Conservation (phyloP, 1,140 invertebrate genomes). For the Solenopsis invicta region DNA sequence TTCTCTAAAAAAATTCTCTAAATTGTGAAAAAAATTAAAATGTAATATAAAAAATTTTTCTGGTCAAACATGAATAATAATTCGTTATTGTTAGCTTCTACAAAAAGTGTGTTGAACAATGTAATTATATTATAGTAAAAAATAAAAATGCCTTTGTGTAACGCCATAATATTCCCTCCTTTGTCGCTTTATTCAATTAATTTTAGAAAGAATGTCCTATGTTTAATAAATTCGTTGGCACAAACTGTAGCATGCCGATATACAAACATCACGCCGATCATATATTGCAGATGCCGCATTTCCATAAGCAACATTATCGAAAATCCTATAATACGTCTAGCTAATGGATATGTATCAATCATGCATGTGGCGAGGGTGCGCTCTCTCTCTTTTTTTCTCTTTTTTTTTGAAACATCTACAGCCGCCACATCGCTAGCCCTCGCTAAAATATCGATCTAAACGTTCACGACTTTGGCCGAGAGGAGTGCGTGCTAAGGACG, state of each 20-base stretch:
- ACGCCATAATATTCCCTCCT: neutral
- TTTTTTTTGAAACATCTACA: conserved; percentile 13
- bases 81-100: neutral
- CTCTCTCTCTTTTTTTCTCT: neutral
- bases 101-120: neutral
- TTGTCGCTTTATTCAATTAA: neutral
- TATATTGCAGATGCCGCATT: conserved; percentile 30
- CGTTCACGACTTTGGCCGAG: conserved; percentile 13
- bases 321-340: conserved; percentile 35
- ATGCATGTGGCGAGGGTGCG: neutral
- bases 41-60: neutral
- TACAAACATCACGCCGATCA: conserved; percentile 16
- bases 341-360: conserved; percentile 55
- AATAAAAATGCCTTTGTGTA: neutral
- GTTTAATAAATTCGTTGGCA: conserved; percentile 1
- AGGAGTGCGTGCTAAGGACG: conserved; percentile 21
- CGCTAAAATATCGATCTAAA: conserved; percentile 17
- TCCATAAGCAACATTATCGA: conserved; percentile 53
- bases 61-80: neutral
- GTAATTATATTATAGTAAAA: neutral
- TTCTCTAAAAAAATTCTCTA: too few species aligned
- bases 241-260: neutral
- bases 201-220: neutral
- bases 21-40: too few species aligned
- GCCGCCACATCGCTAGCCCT: neutral